Conservation (phyloP, 92 coral and sea anemone genomes). For the Porites lobata region DNA sequence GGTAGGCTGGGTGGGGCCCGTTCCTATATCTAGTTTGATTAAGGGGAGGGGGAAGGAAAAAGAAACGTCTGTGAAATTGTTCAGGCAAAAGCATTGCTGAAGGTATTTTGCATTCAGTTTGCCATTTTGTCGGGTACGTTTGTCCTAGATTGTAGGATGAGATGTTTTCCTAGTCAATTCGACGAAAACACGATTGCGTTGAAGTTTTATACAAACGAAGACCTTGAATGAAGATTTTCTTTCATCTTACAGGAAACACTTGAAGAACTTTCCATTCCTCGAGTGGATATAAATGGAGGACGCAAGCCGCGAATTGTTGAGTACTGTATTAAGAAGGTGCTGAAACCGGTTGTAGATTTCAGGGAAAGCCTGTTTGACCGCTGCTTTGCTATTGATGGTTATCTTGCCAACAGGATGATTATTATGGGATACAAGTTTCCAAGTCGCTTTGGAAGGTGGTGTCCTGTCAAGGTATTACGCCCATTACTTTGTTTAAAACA, state of each 20-base stretch:
- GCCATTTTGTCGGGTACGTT: too few relatives aligned
- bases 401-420: slow-evolving; percentile 91
- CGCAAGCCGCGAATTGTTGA: slow-evolving; percentile 97
- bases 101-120: too few relatives aligned
- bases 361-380: slow-evolving; percentile 96
- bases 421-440: slow-evolving; percentile 91
- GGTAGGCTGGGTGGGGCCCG: too few relatives aligned
- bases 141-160: too few relatives aligned
- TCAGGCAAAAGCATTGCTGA: too few relatives aligned
- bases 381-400: slow-evolving; percentile 84
- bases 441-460: slow-evolving; percentile 99
- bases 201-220: background rate
- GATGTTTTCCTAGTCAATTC: too few relatives aligned
- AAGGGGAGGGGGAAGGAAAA: too few relatives aligned
- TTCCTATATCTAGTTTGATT: too few relatives aligned
- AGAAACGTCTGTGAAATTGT: too few relatives aligned
- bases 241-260: slow-evolving; percentile 81
- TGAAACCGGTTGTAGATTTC: slow-evolving; percentile 91
- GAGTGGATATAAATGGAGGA: slow-evolving; percentile 92
- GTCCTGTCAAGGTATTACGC: slow-evolving; percentile 93
- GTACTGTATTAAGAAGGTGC: slow-evolving; percentile 84
- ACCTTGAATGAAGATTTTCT: background rate
- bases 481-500: background rate
- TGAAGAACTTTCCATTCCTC: slow-evolving; percentile 92
- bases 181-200: background rate